Conservation (phyloP, 53 echinoderm and acorn worm genomes). For the Luidia sarsii region DNA sequence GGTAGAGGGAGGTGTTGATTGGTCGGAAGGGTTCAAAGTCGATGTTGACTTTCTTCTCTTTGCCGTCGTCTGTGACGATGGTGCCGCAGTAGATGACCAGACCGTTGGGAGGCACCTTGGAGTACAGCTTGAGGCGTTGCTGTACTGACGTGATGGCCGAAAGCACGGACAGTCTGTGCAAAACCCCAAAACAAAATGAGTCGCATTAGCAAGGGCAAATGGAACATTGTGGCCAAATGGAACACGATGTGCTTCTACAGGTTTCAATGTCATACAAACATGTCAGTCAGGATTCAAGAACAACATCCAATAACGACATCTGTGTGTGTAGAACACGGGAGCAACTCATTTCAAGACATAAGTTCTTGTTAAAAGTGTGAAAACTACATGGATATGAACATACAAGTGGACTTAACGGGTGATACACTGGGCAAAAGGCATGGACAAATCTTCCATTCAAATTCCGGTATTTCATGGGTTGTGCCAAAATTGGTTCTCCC, state of each 20-base stretch:
- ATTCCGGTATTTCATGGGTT: too few relatives aligned
- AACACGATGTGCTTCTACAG: neutral
- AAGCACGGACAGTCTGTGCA: constrained; percentile 87
- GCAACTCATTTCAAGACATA: too few relatives aligned
- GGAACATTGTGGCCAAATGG: neutral
- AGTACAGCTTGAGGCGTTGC: constrained; percentile 95
- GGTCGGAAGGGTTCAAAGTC: constrained; percentile 99
- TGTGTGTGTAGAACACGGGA: too few relatives aligned
- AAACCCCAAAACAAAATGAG: too few relatives aligned
- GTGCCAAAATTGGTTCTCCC: too few relatives aligned
- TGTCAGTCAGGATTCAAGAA: too few relatives aligned
- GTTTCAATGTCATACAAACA: too few relatives aligned
- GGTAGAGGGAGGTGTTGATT: constrained; percentile 97
- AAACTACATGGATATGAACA: too few relatives aligned
- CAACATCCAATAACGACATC: neutral
- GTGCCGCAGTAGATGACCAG: constrained; percentile 99
- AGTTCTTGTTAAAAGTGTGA: too few relatives aligned
- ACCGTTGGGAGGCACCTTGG: constrained; percentile 97
- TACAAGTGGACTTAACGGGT: too few relatives aligned
- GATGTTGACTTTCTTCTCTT: constrained; percentile 99
- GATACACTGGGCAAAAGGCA: too few relatives aligned
- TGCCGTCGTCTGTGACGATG: constrained; percentile 98
- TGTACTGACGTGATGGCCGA: constrained; percentile 99
- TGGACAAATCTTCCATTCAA: too few relatives aligned
- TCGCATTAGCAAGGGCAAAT: neutral